Percentiles rank a stretch among this genome's conserved stretches.
phyloP scores from a whole-genome alignment of 53 echinoderm and acorn worm genomes.

The Patiria pectinifera region DNA sequence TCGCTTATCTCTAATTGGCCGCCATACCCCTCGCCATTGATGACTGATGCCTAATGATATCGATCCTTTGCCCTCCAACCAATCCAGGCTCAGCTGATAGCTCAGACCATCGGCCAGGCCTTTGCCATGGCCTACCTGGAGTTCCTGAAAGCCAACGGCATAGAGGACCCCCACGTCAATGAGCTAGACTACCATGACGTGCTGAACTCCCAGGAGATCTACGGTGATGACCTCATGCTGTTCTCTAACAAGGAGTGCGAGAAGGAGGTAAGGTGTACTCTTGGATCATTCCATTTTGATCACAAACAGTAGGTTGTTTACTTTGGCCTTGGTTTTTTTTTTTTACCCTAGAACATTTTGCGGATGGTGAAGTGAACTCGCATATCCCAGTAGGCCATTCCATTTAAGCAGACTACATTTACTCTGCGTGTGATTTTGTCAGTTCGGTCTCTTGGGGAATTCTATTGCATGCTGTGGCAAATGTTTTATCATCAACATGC shows the following conservation, averaged over 20 bases:
- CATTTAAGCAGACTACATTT: no score
- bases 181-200: slow-evolving; percentile 99
- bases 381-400: no score
- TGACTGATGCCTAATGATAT: neutral
- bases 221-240: slow-evolving; percentile 98
- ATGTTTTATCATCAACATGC: no score
- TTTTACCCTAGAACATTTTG: no score
- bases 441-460: no score
- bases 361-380: no score
- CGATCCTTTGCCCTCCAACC: neutral
- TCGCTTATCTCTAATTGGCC: neutral
- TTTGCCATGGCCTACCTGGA: slow-evolving; percentile 98
- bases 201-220: slow-evolving; percentile 98
- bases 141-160: slow-evolving; percentile 98
- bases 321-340: neutral
- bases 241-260: slow-evolving; percentile 99
- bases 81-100: slow-evolving; percentile 95
- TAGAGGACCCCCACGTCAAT: slow-evolving; percentile 93
- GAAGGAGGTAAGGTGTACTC: slow-evolving; percentile 85
- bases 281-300: neutral
- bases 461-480: no score
- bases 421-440: no score
- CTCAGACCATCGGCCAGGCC: slow-evolving; percentile 98
- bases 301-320: neutral
- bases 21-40: neutral